A percentile compares a stretch with the other conserved stretches of the same genome.
These are phyloP conservation scores for Drosophila ercepeae DNA, from an alignment of 1,140 invertebrate species.

Conservation along the genomic window DNA sequence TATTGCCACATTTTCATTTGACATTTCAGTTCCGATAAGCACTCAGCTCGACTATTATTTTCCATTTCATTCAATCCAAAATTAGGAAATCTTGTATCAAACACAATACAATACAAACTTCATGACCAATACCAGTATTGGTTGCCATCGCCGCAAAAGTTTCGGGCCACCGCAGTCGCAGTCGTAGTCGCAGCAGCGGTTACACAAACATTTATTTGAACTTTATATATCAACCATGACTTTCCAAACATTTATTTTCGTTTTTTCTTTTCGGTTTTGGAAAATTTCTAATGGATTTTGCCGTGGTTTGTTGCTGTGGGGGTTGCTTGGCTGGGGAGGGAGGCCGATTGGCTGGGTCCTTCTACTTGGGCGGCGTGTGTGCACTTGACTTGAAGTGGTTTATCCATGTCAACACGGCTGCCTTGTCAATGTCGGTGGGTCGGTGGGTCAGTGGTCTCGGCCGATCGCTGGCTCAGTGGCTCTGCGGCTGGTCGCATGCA, in stretches of 20 bases:
- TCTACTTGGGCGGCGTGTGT: conserved; percentile 40
- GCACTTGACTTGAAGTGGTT: conserved; percentile 70
- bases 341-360: conserved; percentile 7
- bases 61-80: conserved; percentile 2
- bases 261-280: conserved; percentile 8
- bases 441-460: conserved; percentile 31
- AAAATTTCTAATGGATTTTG: conserved; percentile 51
- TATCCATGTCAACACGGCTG: conserved; percentile 73
- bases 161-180: conserved; percentile 16
- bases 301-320: conserved; percentile 2
- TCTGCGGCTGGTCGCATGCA: conserved; percentile 47
- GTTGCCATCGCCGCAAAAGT: conserved; percentile 32
- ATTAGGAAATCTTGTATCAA: conserved; percentile 14
- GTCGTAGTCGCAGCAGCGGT: too few species aligned
- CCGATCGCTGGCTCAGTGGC: conserved; percentile 10
- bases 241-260: conserved; percentile 16
- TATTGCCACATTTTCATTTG: background rate
- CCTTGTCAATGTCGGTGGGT: conserved; percentile 39
- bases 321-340: background rate
- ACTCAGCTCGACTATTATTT: conserved; percentile 9
- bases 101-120: conserved; percentile 16
- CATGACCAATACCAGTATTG: conserved; percentile 17
- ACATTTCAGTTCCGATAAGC: background rate
- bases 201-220: conserved; percentile 51
- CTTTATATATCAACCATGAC: conserved; percentile 36